Evolutionary conservation across 2,113 vertebrate genomes (phyloP).

Genomic region (Pelecanus crispus): DNA sequence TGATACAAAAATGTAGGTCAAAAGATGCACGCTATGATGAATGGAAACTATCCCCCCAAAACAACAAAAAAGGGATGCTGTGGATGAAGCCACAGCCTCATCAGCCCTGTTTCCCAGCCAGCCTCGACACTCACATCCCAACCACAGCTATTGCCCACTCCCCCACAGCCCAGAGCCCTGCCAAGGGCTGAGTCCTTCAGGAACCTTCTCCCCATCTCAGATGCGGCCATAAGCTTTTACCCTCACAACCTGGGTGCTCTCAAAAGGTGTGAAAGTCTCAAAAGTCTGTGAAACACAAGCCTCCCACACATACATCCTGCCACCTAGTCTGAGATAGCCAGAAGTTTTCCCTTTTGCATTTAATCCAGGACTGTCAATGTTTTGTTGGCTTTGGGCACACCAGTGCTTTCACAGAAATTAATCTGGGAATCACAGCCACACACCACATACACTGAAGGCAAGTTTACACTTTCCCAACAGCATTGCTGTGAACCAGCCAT

Average conservation of each 20-base stretch:
- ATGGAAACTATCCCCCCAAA: background rate
- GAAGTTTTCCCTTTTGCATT: background rate
- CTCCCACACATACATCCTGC: background rate
- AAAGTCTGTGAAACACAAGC: background rate
- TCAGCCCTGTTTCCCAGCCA: background rate
- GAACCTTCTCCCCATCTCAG: background rate
- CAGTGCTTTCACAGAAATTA: background rate
- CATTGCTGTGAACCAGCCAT: background rate
- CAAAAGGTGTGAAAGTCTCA: too few relatives aligned
- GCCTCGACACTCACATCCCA: background rate
- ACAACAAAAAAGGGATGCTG: background rate
- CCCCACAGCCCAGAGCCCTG: background rate
- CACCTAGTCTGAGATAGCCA: background rate
- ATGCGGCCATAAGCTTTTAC: background rate
- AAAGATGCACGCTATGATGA: fast-evolving
- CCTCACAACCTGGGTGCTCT: background rate
- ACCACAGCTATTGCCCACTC: background rate
- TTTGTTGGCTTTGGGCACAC: background rate
- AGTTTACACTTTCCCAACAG: background rate
- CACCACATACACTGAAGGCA: background rate
- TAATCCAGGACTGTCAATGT: background rate
- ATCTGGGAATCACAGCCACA: background rate
- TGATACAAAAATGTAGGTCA: background rate
- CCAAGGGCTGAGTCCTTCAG: background rate
- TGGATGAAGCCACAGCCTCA: background rate